Percentiles rank a stretch among this genome's conserved stretches.
Evolutionary conservation across 2,113 vertebrate genomes (phyloP).

Genomic region (Myotis yumanensis): DNA sequence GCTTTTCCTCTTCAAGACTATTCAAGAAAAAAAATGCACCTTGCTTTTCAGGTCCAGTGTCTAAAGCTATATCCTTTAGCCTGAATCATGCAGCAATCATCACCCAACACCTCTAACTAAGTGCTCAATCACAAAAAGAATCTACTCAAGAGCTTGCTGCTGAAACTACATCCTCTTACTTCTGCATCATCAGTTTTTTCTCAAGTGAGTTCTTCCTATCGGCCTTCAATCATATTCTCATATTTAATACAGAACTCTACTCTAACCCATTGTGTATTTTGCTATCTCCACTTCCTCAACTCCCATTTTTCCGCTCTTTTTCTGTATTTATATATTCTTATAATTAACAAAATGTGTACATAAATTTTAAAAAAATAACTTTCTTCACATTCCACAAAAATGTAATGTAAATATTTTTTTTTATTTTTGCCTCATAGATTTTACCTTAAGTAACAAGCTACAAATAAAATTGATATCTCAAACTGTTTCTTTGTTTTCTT

Average conservation of each 20-base stretch:
- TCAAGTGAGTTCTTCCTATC: background rate
- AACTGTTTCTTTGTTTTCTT: background rate
- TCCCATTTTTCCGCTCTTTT: background rate
- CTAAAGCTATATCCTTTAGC: background rate
- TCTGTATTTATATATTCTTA: background rate
- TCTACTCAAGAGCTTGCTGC: background rate
- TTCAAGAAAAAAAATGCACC: background rate
- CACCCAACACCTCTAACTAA: background rate
- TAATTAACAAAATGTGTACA: background rate
- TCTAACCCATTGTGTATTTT: background rate
- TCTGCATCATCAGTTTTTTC: background rate
- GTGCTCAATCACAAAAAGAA: background rate
- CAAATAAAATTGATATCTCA: background rate
- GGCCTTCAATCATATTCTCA: background rate
- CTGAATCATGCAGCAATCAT: background rate
- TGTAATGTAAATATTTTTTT: background rate
- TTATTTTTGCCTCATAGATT: background rate
- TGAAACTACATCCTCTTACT: background rate
- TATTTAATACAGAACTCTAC: background rate
- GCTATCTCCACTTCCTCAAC: background rate
- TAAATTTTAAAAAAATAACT: background rate
- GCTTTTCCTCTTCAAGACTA: background rate
- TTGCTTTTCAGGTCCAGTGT: background rate
- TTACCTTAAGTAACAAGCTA: background rate
- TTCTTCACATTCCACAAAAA: background rate